These are phyloP conservation scores for Actinernus sp. DNA, from an alignment of 92 coral and sea anemone genomes.

Conservation along the genomic window DNA sequence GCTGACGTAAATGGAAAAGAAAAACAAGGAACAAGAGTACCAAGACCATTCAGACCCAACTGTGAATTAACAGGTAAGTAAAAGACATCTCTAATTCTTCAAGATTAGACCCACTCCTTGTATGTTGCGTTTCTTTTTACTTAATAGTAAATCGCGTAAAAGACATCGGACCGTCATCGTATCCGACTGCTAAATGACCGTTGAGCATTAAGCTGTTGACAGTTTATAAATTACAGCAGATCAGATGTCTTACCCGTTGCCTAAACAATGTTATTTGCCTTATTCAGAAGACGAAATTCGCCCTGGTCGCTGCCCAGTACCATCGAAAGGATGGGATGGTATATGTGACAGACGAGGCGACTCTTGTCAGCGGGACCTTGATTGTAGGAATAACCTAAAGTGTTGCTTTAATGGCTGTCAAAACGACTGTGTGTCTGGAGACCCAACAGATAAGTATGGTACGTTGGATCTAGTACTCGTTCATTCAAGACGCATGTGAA, in stretches of 20 bases:
- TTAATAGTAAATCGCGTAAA: too few species aligned
- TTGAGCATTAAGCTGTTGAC: too few species aligned
- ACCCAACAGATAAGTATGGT: conserved; percentile 67
- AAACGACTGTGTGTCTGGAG: conserved; percentile 58
- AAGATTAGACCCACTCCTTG: too few species aligned
- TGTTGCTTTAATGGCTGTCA: conserved; percentile 80
- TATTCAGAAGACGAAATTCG: conserved; percentile 14
- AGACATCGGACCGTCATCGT: too few species aligned
- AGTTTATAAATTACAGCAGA: too few species aligned
- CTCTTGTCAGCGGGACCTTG: conserved; percentile 48
- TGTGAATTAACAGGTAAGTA: conserved; percentile 69
- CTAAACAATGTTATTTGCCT: too few species aligned
- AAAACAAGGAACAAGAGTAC: conserved; percentile 76
- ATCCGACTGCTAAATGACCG: too few species aligned
- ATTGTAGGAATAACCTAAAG: conserved; percentile 43
- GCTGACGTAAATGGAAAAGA: conserved; percentile 79
- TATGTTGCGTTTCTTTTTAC: too few species aligned
- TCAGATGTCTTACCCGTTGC: too few species aligned
- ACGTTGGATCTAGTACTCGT: too few species aligned
- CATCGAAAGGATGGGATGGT: conserved; percentile 74
- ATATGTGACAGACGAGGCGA: conserved; percentile 50
- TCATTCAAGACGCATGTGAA: too few species aligned
- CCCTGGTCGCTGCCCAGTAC: conserved; percentile 72
- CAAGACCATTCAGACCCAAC: conserved; percentile 78
- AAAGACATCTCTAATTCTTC: too few species aligned